phyloP scores from a whole-genome alignment of 2,888 invertebrate species.

The Aporophyla nigra region DNA sequence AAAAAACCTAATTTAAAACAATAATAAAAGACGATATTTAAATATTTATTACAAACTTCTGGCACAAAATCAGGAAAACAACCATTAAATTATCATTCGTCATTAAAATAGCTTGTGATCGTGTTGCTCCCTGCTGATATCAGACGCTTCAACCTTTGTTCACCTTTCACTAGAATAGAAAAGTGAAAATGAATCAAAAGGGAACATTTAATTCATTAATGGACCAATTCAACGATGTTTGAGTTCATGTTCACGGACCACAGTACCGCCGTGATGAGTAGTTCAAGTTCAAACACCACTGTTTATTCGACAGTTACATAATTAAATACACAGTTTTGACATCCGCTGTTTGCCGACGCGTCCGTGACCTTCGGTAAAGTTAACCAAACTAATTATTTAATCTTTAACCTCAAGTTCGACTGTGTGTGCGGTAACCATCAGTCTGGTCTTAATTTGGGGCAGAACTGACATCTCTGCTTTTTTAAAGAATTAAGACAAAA shows the following conservation, averaged over 20 bases:
- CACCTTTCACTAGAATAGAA: neutral
- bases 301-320: constrained; percentile 14
- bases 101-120: neutral
- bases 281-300: constrained; percentile 14
- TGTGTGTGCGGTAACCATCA: neutral
- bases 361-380: constrained; percentile 35
- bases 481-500: neutral
- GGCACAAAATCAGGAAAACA: neutral
- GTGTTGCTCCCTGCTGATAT: neutral
- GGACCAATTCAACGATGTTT: neutral
- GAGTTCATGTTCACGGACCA: neutral
- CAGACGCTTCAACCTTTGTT: neutral
- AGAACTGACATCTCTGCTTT: neutral
- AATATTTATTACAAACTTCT: neutral
- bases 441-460: neutral
- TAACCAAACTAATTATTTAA: constrained; percentile 32
- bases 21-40: neutral
- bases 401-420: constrained; percentile 13
- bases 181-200: neutral
- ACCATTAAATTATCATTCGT: neutral
- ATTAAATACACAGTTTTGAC: constrained; percentile 6
- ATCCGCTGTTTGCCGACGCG: constrained; percentile 1
- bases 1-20: neutral
- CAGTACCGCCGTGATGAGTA: neutral
- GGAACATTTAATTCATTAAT: neutral